These are phyloP conservation scores for Muraenolepis orangiensis DNA, from an alignment of 2,797 vertebrate genomes.

Conservation along the genomic window DNA sequence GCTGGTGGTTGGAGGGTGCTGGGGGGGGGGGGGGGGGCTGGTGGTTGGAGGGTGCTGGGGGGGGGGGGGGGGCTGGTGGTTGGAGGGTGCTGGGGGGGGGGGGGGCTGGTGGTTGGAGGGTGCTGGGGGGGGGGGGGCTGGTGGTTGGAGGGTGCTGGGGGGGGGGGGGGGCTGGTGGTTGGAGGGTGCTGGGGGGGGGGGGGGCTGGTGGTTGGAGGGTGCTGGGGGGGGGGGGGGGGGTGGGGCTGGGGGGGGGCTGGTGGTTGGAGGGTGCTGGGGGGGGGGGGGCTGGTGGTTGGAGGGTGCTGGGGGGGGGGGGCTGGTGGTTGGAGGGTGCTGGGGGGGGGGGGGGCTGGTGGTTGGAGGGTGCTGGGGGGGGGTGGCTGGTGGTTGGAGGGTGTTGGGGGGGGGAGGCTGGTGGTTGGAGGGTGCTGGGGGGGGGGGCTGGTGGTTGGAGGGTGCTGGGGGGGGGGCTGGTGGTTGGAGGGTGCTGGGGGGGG, in stretches of 20 bases:
- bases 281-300: constrained; percentile 10
- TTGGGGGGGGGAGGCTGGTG: not conserved
- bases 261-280: not conserved
- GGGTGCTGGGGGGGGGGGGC: not conserved
- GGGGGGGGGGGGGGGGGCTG: no score
- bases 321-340: not conserved
- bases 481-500: not conserved
- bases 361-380: not conserved
- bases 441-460: constrained; percentile 1
- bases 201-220: no score
- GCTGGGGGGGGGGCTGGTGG: no score
- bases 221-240: not conserved
- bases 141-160: no score
- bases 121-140: not conserved
- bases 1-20: constrained; percentile 1
- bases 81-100: not conserved
- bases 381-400: no score
- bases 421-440: no score
- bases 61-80: no score
- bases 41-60: no score
- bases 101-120: no score
- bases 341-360: constrained; percentile 6
- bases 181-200: no score
- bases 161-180: no score
- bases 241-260: no score